Evolutionary conservation across 2,797 vertebrate genomes (phyloP), one percentile per base, ranked within the genome.

Genomic region (Leptoclinus maculatus): DNA sequence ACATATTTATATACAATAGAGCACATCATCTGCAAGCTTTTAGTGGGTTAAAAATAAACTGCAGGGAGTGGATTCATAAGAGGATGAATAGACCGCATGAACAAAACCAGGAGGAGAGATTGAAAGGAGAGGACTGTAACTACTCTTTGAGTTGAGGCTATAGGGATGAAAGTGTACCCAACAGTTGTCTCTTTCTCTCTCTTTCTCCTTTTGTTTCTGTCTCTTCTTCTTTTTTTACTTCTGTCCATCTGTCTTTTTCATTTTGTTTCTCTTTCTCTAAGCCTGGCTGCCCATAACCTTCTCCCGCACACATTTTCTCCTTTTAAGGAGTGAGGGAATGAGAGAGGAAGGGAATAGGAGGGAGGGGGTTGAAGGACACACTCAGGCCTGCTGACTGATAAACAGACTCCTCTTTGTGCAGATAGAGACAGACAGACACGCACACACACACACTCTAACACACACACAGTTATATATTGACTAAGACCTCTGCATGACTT

Each of bases 41-140:
- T 93, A 93, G 86, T 79, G 83, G 77, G 84, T 91, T 94, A 93
- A 94, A 95, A 95, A 95, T 94, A 95, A 90, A 90, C 83, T 43
- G n/a, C 76, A 90, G 87, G 84, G 89, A 90, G 82, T 88, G 80
- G 89, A 43, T 43, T 87, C 80, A 88, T 88, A 82, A 87, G 69
- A 72, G 74, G 70, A 86, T 88, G 88, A 86, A 87, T 77, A 76
- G 74, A 74, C 57, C 19, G 57, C 41, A 87, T 84, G 57, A 81
- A 87, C 78, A 63, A 77, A 74, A 7, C 32, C 19, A 57, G 12
- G 34, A 87, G 47, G 71, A 73, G 34, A 59, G 2, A 75, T 59
- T 65, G 47, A 65, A 82, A 71, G 59, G 58, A 73, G 49, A 63
- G 32, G 60, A 32, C 54, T 80, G 41, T 54, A 90, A 76, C 64